phyloP scores from a whole-genome alignment of 2,797 vertebrate genomes.

The Leontocebus nigricollis region DNA sequence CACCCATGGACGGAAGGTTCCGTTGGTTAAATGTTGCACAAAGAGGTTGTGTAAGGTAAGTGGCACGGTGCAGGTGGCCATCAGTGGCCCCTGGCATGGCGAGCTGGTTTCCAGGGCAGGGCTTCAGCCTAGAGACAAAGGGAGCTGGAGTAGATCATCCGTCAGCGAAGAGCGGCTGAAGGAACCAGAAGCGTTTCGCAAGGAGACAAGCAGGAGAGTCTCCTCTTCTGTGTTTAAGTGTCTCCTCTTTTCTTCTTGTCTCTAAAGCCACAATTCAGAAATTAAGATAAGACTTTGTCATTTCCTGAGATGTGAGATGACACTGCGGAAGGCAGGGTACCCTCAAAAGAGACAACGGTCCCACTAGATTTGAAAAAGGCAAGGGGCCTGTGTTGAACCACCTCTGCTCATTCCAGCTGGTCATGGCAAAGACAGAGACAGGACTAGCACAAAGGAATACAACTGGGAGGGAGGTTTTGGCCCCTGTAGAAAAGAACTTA shows the following conservation, averaged over 20 bases:
- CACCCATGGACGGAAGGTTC: not conserved
- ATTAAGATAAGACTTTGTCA: not conserved
- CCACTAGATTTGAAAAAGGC: not conserved
- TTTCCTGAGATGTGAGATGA: not conserved
- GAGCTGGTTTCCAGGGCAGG: not conserved
- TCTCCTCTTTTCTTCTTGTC: not conserved
- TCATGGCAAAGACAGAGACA: not conserved
- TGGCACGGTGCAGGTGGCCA: not conserved
- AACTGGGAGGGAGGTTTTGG: not conserved
- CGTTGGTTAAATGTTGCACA: too few species aligned
- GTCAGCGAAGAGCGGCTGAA: not conserved
- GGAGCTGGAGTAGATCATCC: accelerated
- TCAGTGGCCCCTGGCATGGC: accelerated
- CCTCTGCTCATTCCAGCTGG: not conserved
- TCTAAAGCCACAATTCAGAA: not conserved
- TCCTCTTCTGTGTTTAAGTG: not conserved
- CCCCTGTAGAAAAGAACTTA: not conserved
- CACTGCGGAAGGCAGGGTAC: not conserved
- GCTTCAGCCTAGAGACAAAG: not conserved
- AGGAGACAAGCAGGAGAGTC: not conserved
- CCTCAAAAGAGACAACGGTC: not conserved
- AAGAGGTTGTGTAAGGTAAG: not conserved
- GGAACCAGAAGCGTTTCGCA: accelerated
- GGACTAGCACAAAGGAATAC: not conserved
- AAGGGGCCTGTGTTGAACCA: too few species aligned